These are phyloP conservation scores for Pseudorhombus dupliciocellatus DNA, from an alignment of 2,113 vertebrate species.

Conservation along the genomic window DNA sequence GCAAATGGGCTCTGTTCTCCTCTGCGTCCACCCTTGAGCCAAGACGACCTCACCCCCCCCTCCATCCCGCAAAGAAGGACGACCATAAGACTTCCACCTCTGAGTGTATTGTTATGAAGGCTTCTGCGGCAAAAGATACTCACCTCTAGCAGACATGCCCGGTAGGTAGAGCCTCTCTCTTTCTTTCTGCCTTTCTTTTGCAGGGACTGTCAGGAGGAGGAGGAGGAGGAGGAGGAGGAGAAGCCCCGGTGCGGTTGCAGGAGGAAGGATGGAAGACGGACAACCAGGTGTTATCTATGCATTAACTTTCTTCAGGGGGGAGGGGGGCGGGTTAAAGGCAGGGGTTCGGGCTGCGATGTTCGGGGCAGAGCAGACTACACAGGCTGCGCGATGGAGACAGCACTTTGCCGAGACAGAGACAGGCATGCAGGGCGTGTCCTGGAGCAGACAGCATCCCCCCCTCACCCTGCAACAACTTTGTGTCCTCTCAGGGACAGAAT, in stretches of 20 bases:
- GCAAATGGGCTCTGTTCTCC: slow-evolving; percentile 41
- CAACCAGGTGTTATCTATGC: slow-evolving; percentile 27
- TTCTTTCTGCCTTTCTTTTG: slow-evolving; percentile 24
- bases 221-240: slow-evolving; percentile 4
- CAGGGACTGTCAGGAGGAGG: slow-evolving; percentile 11
- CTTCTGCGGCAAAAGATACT: slow-evolving; percentile 75
- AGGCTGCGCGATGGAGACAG: slow-evolving; percentile 59
- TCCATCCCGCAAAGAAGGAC: too few relatives aligned
- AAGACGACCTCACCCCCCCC: too few relatives aligned
- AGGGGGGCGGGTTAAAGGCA: slow-evolving; percentile 20
- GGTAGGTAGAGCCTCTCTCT: slow-evolving; percentile 71
- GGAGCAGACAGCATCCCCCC: slow-evolving; percentile 67
- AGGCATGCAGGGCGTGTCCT: slow-evolving; percentile 74
- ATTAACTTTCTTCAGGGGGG: slow-evolving; percentile 28
- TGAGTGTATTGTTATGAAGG: slow-evolving; percentile 59
- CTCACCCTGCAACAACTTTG: slow-evolving; percentile 58
- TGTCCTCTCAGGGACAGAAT: slow-evolving; percentile 42
- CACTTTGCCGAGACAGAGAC: slow-evolving; percentile 55
- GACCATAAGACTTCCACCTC: not conserved
- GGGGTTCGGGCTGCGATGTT: slow-evolving; percentile 29
- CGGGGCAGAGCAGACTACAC: slow-evolving; percentile 17
- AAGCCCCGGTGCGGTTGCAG: slow-evolving; percentile 19
- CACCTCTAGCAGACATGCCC: slow-evolving; percentile 82
- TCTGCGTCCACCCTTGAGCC: slow-evolving; percentile 26
- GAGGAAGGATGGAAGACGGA: not conserved